Base-by-base conservation (phyloP, 2,888 invertebrate genomes). In the Eueremaeus valkanovi region DNA sequence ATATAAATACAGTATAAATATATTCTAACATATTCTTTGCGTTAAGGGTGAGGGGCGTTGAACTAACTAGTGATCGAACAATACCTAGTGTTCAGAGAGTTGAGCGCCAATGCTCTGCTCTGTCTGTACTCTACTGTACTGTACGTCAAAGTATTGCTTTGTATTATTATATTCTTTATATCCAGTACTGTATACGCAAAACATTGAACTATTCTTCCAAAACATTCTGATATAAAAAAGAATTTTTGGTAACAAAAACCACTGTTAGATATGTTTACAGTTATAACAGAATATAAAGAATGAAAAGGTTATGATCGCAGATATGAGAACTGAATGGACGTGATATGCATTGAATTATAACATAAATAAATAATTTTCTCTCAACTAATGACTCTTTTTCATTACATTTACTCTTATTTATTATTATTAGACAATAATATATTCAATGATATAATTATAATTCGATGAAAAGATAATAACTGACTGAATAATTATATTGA, bases 1-100 rank as follows among this genome's bases (percentile, higher is more conserved):
- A 24, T 5, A 58, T n/a, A n/a, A n/a, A n/a, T n/a, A n/a, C n/a
- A n/a, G n/a, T n/a, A n/a, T n/a, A n/a, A n/a, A n/a, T n/a, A n/a
- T n/a, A n/a, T n/a, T n/a, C n/a, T n/a, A n/a, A n/a, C n/a, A n/a
- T n/a, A n/a, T n/a, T n/a, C n/a, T n/a, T n/a, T n/a, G n/a, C 36
- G 36, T 36, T 36, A 33, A 29, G 66, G 66, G 33, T 36, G 31
- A 31, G 36, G 66, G 66, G 66, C 66, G 36, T 36, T 66, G 66
- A 66, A 66, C 36, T 66, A 36, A 66, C 36, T 27, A 31, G 61
- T 61, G 31, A 61, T 61, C 61, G 18, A 61, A 36, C 66, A 36
- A 36, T 66, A n/a, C 66, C n/a, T 66, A 29, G 29, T 58, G 58
- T 29, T 29, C 21, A 51, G 51, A 51, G 8, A 21, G 6, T 1